Evolutionary conservation across 2,888 invertebrate species (phyloP).

Genomic region (Macrosoma leucophasiata): DNA sequence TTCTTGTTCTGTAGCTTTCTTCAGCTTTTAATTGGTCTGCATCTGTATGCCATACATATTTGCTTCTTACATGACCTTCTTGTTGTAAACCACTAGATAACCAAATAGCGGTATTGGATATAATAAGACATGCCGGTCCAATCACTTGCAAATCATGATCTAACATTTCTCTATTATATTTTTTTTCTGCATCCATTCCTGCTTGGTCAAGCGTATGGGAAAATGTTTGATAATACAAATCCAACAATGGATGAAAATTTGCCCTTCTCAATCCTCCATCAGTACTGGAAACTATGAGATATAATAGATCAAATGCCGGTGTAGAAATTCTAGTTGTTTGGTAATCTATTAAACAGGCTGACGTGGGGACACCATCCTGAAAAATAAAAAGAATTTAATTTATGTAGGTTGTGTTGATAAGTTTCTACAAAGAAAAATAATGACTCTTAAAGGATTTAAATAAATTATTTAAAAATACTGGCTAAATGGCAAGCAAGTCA

Average conservation of each 20-base stretch:
- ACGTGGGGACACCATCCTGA: constrained; percentile 40
- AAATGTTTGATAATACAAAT: constrained; percentile 47
- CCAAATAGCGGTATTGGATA: constrained; percentile 62
- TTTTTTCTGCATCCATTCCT: constrained; percentile 29
- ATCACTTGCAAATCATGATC: constrained; percentile 47
- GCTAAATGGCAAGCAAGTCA: too few relatives aligned
- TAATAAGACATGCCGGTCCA: constrained; percentile 51
- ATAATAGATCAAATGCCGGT: constrained; percentile 55
- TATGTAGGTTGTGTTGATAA: too few relatives aligned
- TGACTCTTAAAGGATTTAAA: too few relatives aligned
- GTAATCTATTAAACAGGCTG: constrained; percentile 60
- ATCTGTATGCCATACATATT: constrained; percentile 35
- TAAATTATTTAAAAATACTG: neutral
- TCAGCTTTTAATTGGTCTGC: constrained; percentile 41
- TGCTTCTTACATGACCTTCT: constrained; percentile 61
- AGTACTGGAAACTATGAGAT: constrained; percentile 53
- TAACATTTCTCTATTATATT: constrained; percentile 45
- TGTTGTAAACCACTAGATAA: constrained; percentile 53
- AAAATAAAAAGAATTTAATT: constrained; percentile 27
- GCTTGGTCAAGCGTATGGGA: constrained; percentile 29
- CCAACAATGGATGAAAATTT: constrained; percentile 38
- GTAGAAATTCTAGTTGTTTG: constrained; percentile 52
- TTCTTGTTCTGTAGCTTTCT: constrained; percentile 39
- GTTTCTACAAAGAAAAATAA: too few relatives aligned
- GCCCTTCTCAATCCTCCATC: constrained; percentile 35